Conservation (phyloP, 2,797 vertebrate species). For the Anas acuta region DNA sequence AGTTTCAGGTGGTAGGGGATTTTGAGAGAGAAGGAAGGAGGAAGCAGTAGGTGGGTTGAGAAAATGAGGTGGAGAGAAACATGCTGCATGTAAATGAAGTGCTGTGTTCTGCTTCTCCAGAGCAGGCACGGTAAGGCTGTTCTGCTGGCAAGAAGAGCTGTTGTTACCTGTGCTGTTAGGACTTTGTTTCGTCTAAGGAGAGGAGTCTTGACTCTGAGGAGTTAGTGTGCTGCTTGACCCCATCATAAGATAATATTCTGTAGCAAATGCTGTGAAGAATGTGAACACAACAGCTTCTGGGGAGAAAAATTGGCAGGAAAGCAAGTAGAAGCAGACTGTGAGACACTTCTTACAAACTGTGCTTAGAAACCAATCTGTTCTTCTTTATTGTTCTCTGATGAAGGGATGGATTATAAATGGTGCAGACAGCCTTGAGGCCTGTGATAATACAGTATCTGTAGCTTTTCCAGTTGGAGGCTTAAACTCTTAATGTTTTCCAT, state of each 20-base stretch:
- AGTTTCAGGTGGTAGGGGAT: conserved; percentile 11
- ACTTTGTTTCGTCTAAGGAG: neutral
- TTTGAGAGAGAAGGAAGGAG: conserved; percentile 43
- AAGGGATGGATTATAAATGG: conserved; percentile 42
- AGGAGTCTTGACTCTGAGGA: conserved; percentile 18
- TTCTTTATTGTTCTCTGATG: conserved; percentile 54
- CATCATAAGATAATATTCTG: conserved; percentile 38
- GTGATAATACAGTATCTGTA: neutral
- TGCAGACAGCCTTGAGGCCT: neutral
- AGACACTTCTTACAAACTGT: conserved; percentile 61
- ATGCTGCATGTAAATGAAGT: neutral
- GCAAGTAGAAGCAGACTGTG: conserved; percentile 64
- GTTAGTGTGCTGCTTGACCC: conserved; percentile 37
- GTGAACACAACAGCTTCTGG: conserved; percentile 29
- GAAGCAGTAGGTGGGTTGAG: conserved; percentile 37
- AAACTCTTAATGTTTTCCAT: neutral
- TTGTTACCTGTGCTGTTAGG: neutral
- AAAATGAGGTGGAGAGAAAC: neutral
- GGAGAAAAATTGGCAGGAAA: conserved; percentile 62
- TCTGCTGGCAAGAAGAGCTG: neutral
- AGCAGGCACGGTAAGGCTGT: neutral
- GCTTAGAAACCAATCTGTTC: conserved; percentile 71
- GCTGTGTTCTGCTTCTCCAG: neutral
- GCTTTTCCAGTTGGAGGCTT: conserved; percentile 23
- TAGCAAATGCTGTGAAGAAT: conserved; percentile 25